Base-by-base conservation (phyloP, 2,888 invertebrate species). In the Leuctra nigra region DNA sequence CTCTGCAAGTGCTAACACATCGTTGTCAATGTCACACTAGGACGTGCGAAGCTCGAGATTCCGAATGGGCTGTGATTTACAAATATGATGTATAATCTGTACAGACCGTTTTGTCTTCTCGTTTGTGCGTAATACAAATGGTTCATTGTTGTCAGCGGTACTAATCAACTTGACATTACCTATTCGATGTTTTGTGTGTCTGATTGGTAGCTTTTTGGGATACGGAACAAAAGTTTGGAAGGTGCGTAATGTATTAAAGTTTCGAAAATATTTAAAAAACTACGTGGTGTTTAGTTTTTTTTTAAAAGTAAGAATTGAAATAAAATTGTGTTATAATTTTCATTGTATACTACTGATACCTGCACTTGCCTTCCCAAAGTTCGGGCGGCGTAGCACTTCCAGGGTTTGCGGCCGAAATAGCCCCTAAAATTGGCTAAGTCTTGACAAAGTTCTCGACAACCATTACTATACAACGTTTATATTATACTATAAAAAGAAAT, bases 51-150 rank as follows among this genome's bases (percentile, higher is more conserved):
- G 55, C 71, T 72, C 73, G 75, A 75, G 73, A 83, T 83, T 84
- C 83, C 84, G 84, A 83, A 81, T 80, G 83, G 84, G 84, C 85
- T 85, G 85, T 85, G 85, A 85, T 82, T 81, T 79, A 80, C 72
- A 58, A 58, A 54, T 56, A 50, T 54, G 39, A 44, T 56, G 52
- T 60, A 53, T 58, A 56, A n/a, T 80, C 77, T 81, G 81, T 82
- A 81, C 81, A 81, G 80, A 79, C 80, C 81, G 80, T 75, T 79
- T 78, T 73, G 77, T 80, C 72, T 77, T 75, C 76, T 74, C 73
- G 76, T 78, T 69, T 53, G 59, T 58, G 53, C 55, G 58, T 55
- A 57, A 61, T 41, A 55, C 54, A 54, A 55, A 53, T 58, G 33
- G 55, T 56, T 55, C 36, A 55, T 33, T 55, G 33, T 55, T 33